These are phyloP conservation scores for Leptobrachium ailaonicum DNA, from an alignment of 2,113 vertebrate species.

Conservation along the genomic window DNA sequence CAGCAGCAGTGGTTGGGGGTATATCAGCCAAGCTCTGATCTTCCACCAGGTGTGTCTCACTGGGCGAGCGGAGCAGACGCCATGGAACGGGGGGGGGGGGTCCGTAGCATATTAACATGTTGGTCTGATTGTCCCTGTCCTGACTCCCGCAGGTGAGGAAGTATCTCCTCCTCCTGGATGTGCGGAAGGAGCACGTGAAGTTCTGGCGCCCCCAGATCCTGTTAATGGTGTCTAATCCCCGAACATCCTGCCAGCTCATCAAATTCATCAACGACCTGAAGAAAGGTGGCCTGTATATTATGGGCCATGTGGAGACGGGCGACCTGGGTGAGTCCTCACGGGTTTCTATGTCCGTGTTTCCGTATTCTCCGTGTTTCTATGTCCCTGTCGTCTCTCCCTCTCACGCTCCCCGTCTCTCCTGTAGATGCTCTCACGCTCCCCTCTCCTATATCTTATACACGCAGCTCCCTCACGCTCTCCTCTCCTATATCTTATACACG, in stretches of 20 bases:
- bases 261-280: constrained; percentile 80
- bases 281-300: constrained; percentile 76
- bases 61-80: background rate
- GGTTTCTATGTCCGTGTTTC: background rate
- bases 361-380: background rate
- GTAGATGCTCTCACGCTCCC: no score
- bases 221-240: constrained; percentile 79
- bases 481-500: no score
- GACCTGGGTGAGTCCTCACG: constrained; percentile 71
- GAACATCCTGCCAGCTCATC: constrained; percentile 76
- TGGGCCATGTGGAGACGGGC: constrained; percentile 80
- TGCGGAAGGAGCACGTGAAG: constrained; percentile 81
- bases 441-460: no score
- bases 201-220: constrained; percentile 82
- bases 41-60: constrained; percentile 75
- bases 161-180: constrained; percentile 78
- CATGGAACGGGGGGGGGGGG: background rate
- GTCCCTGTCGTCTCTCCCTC: background rate
- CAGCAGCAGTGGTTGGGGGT: constrained; percentile 88
- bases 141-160: constrained; percentile 70
- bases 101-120: background rate
- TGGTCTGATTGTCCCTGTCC: background rate
- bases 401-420: no score
- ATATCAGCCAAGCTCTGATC: constrained; percentile 87
- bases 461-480: no score